phyloP scores from a whole-genome alignment of 1,140 invertebrate species.

The Daktulosphaira vitifoliae region DNA sequence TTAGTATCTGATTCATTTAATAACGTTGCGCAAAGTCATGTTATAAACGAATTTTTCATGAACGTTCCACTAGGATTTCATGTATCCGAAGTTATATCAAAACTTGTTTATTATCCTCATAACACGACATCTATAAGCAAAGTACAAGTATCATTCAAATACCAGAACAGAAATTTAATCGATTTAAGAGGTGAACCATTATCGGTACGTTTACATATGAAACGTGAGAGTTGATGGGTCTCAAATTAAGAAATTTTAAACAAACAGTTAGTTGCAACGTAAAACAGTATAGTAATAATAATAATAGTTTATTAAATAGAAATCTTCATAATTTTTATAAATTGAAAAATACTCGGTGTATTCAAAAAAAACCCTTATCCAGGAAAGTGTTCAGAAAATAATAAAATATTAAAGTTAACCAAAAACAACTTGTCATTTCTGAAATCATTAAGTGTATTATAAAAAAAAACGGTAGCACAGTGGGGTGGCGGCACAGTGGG shows the following conservation, averaged over 20 bases:
- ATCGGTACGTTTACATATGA: constrained; percentile 36
- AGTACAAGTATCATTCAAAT: constrained; percentile 35
- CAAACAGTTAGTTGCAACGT: too few species aligned
- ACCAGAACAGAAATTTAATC: constrained; percentile 33
- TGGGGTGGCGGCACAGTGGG: too few species aligned
- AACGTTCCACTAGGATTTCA: constrained; percentile 39
- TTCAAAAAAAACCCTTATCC: too few species aligned
- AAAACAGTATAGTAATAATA: too few species aligned
- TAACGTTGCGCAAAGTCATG: constrained; percentile 39
- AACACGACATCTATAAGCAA: constrained; percentile 34
- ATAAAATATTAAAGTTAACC: neutral
- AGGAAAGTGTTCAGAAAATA: too few species aligned
- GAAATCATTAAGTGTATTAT: neutral
- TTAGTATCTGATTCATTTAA: constrained; percentile 38
- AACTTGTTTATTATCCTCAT: constrained; percentile 36
- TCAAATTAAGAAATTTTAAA: constrained; percentile 33
- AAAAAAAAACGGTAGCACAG: too few species aligned
- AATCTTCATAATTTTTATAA: too few species aligned
- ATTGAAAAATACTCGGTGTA: too few species aligned
- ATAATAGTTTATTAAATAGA: too few species aligned
- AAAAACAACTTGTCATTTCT: neutral
- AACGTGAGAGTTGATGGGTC: constrained; percentile 26
- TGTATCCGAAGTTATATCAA: constrained; percentile 38
- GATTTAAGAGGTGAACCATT: constrained; percentile 37
- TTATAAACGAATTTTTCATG: constrained; percentile 41